phyloP scores from a whole-genome alignment of 37 sponge, comb jelly and placozoan species.

The Geodia barretti region DNA sequence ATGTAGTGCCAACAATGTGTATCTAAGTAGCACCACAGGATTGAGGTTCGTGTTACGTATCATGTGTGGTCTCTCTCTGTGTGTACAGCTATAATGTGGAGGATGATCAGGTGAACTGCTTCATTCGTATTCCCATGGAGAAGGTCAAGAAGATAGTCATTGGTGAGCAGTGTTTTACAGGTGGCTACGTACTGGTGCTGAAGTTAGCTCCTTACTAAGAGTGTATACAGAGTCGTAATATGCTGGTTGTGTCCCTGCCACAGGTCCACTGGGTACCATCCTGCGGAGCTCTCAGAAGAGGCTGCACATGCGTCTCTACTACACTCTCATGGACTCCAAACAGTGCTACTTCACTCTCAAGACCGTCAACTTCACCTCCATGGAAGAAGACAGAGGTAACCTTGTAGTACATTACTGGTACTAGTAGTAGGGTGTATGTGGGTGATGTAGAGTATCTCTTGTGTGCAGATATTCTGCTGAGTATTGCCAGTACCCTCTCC shows the following conservation, averaged over 20 bases:
- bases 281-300: constrained; percentile 47
- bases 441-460: background rate
- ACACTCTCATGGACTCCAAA: constrained; percentile 41
- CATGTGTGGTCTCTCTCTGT: background rate
- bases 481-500: constrained; percentile 38
- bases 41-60: no score
- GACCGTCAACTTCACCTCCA: constrained; percentile 46
- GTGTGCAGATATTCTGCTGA: constrained; percentile 31
- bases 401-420: constrained; percentile 20
- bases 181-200: no score
- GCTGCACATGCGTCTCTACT: constrained; percentile 71
- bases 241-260: background rate
- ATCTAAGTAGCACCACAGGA: no score
- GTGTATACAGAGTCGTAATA: no score
- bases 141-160: constrained; percentile 60
- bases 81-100: constrained; percentile 58
- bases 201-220: no score
- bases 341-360: constrained; percentile 70
- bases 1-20: no score
- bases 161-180: constrained; percentile 39
- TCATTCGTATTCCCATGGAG: constrained; percentile 59
- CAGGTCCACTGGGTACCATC: constrained; percentile 73
- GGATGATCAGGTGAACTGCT: constrained; percentile 56
- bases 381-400: constrained; percentile 80
- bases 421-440: background rate